A percentile compares a stretch with the other conserved stretches of the same genome.
phyloP scores from a whole-genome alignment of 2,888 invertebrate species.

The Tipula unca region DNA sequence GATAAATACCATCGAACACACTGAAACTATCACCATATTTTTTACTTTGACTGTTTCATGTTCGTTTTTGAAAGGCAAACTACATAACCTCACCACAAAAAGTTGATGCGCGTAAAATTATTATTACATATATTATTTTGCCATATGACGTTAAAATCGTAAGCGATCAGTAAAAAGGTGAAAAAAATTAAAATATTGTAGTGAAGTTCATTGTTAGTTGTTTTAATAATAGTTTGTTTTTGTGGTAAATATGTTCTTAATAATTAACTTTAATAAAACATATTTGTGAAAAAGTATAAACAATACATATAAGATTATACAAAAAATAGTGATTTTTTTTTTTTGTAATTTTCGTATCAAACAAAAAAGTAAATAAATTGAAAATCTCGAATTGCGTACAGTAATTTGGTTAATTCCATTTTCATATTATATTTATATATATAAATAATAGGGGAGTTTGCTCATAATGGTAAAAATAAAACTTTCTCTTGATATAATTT shows the following conservation, averaged over 20 bases:
- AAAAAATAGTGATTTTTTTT: background rate
- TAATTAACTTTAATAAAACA: background rate
- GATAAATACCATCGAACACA: no score
- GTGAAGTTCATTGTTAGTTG: background rate
- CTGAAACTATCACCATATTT: background rate
- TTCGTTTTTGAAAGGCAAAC: slow-evolving; percentile 15
- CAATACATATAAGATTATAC: background rate
- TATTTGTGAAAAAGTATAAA: background rate
- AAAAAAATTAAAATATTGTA: background rate
- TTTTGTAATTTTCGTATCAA: background rate
- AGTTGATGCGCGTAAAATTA: slow-evolving; percentile 15
- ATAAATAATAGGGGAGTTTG: slow-evolving; percentile 14
- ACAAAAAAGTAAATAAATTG: slow-evolving; percentile 17
- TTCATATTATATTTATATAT: background rate
- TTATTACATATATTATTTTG: background rate
- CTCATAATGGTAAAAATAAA: background rate
- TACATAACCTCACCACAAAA: slow-evolving; percentile 17
- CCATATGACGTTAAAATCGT: background rate
- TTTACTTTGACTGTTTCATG: background rate
- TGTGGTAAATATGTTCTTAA: background rate
- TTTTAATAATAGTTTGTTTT: background rate
- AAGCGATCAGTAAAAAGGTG: background rate
- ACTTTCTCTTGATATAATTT: background rate
- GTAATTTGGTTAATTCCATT: slow-evolving; percentile 17
- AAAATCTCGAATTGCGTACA: slow-evolving; percentile 18